phyloP scores from a whole-genome alignment of 2,888 invertebrate genomes.

The Hirtodrosophila duncani region DNA sequence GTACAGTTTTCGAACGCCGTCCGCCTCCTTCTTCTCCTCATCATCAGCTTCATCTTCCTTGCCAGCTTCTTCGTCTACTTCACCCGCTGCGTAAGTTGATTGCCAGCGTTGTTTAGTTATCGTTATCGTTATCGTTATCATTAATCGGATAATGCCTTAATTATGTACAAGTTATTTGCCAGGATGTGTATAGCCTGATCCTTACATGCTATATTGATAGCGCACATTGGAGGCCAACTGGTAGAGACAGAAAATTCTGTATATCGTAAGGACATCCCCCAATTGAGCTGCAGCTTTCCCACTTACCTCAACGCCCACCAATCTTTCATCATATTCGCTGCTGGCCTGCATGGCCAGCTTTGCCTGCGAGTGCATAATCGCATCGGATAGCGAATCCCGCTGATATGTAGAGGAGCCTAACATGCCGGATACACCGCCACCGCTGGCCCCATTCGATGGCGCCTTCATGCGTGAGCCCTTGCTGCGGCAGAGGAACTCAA shows the following conservation, averaged over 20 bases:
- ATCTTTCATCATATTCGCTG: conserved; percentile 86
- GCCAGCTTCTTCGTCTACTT: too few relatives aligned
- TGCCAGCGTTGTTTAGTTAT: conserved; percentile 60
- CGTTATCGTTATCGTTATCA: conserved; percentile 19
- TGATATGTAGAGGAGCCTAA: conserved; percentile 76
- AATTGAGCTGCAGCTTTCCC: too few relatives aligned
- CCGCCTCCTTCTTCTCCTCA: conserved; percentile 7
- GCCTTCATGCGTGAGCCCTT: conserved; percentile 77
- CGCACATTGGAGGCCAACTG: conserved; percentile 65
- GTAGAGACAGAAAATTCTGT: not conserved
- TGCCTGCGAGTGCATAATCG: conserved; percentile 89
- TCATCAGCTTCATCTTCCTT: too few relatives aligned
- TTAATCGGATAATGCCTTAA: conserved; percentile 28
- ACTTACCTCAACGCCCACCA: conserved; percentile 79
- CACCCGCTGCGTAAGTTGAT: conserved; percentile 38
- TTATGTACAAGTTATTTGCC: conserved; percentile 47
- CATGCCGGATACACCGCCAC: conserved; percentile 55
- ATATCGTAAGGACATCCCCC: too few relatives aligned
- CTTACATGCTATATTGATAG: conserved; percentile 69
- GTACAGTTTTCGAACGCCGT: conserved; percentile 63
- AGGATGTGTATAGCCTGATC: too few relatives aligned
- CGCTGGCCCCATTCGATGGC: conserved; percentile 50
- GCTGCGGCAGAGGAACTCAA: conserved; percentile 97
- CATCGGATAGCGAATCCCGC: conserved; percentile 91
- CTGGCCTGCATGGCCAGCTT: conserved; percentile 87